A percentile compares a stretch with the other conserved stretches of the same genome.
Evolutionary conservation across 2,888 invertebrate species (phyloP).

Genomic region (Nemoura dubitans): DNA sequence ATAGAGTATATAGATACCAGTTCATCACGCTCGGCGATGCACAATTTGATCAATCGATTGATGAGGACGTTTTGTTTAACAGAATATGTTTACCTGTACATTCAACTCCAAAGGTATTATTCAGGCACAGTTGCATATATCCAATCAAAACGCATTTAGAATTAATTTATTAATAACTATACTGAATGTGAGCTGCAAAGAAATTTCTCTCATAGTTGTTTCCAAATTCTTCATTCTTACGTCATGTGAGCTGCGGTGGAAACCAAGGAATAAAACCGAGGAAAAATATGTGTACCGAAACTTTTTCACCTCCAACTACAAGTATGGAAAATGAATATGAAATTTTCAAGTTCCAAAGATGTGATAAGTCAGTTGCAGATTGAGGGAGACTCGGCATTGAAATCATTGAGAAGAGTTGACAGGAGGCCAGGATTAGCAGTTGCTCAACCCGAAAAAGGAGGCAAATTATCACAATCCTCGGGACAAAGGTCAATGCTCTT

Average conservation of each 20-base stretch:
- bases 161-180: too few species aligned
- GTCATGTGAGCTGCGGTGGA: background rate
- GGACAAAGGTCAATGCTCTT: too few species aligned
- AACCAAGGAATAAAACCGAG: background rate
- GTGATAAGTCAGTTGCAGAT: background rate
- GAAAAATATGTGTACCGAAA: background rate
- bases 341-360: background rate
- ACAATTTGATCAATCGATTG: background rate
- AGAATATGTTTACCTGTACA: background rate
- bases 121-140: too few species aligned
- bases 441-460: too few species aligned
- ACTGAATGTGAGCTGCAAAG: too few species aligned
- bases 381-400: background rate
- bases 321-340: background rate
- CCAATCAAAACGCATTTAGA: too few species aligned
- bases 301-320: background rate
- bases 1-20: background rate
- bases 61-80: background rate
- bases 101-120: background rate
- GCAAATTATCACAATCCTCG: too few species aligned
- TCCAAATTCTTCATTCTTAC: too few species aligned
- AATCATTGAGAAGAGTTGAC: too few species aligned
- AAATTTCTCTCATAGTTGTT: too few species aligned
- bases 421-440: too few species aligned
- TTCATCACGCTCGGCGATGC: background rate